These are phyloP conservation scores for Phymorhynchus buccinoides DNA, from an alignment of 1,140 invertebrate species.

Conservation along the genomic window DNA sequence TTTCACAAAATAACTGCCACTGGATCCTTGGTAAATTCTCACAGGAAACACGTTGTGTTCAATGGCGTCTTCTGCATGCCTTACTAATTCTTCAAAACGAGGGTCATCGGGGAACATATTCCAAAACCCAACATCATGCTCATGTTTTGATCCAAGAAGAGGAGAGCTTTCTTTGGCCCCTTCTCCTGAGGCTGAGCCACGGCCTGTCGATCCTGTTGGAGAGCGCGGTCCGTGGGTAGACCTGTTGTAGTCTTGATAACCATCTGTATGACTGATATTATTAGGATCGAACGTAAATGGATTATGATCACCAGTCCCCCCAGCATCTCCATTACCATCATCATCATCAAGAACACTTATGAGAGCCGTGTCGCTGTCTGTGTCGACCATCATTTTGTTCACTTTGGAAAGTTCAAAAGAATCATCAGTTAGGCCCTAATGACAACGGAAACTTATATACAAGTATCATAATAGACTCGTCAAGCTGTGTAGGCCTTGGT, in stretches of 20 bases:
- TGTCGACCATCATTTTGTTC: conserved; percentile 25
- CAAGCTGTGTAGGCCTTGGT: neutral
- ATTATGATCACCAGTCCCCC: conserved; percentile 24
- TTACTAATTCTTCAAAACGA: conserved; percentile 90
- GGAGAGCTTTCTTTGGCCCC: conserved; percentile 69
- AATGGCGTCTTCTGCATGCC: conserved; percentile 93
- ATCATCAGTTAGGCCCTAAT: too few species aligned
- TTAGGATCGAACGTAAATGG: conserved; percentile 3
- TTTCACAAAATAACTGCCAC: conserved; percentile 99
- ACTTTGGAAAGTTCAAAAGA: neutral
- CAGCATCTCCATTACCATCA: neutral
- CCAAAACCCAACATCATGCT: conserved; percentile 58
- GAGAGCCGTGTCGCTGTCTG: conserved; percentile 33
- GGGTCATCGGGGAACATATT: conserved; percentile 88
- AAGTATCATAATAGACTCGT: neutral
- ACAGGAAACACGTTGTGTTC: conserved; percentile 94
- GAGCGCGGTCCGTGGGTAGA: conserved; percentile 53
- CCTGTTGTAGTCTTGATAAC: conserved; percentile 30
- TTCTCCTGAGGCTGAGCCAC: conserved; percentile 48
- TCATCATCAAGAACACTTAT: conserved; percentile 33
- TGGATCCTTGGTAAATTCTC: conserved; percentile 96
- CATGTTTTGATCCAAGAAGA: conserved; percentile 62
- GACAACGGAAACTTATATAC: too few species aligned
- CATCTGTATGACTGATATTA: conserved; percentile 27
- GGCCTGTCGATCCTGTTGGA: conserved; percentile 56